Conservation (phyloP, 2,113 vertebrate species). For the Gavia stellata region DNA sequence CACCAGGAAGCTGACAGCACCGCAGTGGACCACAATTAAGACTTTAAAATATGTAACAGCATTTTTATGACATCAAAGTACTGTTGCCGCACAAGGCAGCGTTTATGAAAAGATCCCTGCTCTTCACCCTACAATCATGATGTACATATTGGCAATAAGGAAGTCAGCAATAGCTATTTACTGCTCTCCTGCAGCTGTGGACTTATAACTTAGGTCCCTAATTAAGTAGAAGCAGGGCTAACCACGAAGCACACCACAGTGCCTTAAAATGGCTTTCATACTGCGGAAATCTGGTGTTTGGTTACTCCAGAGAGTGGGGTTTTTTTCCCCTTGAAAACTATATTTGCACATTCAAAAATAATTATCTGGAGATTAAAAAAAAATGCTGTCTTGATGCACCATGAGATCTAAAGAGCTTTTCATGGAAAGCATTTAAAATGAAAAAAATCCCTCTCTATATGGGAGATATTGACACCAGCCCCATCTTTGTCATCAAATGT, state of each 20-base stretch:
- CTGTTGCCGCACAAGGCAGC: constrained; percentile 26
- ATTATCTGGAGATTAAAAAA: constrained; percentile 36
- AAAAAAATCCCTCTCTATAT: neutral
- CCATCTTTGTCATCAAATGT: neutral
- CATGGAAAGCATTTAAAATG: neutral
- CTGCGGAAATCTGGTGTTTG: constrained; percentile 48
- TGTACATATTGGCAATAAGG: constrained; percentile 58
- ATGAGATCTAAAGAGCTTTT: constrained; percentile 16
- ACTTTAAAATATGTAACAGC: constrained; percentile 58
- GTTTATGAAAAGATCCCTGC: constrained; percentile 41
- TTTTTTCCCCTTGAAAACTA: constrained; percentile 6
- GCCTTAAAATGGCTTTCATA: constrained; percentile 59
- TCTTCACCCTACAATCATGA: constrained; percentile 59
- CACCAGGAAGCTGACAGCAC: constrained; percentile 48
- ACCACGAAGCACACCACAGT: constrained; percentile 46
- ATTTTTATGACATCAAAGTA: constrained; percentile 55
- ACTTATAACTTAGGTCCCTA: constrained; percentile 55
- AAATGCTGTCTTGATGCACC: neutral
- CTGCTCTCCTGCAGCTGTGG: constrained; percentile 58
- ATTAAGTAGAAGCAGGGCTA: constrained; percentile 64
- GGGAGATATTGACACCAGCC: constrained; percentile 26
- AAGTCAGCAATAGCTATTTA: constrained; percentile 66
- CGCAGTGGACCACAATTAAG: constrained; percentile 36
- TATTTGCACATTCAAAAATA: constrained; percentile 41
- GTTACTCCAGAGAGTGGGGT: constrained; percentile 35